These are phyloP conservation scores for Uromys caudimaculatus DNA, from an alignment of 2,797 vertebrate genomes.

Conservation along the genomic window DNA sequence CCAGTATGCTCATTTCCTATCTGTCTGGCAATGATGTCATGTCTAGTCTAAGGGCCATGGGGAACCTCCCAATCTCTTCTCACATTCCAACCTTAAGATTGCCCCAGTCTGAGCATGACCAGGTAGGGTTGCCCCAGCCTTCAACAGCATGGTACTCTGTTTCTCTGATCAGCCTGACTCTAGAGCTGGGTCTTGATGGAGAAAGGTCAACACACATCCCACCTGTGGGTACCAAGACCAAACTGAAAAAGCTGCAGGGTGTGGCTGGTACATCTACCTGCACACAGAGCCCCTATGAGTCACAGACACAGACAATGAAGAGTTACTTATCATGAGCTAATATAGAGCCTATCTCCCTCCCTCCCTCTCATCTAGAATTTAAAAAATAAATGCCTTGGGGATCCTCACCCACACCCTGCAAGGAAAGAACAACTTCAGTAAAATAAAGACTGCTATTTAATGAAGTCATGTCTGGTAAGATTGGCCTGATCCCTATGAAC, in stretches of 20 bases:
- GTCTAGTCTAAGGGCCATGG: background rate
- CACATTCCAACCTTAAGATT: background rate
- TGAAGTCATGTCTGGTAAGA: background rate
- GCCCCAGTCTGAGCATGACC: background rate
- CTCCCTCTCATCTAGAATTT: background rate
- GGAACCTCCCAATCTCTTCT: background rate
- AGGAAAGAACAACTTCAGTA: background rate
- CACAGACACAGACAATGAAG: background rate
- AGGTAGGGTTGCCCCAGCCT: too few species aligned
- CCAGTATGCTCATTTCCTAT: background rate
- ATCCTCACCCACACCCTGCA: rapidly evolving
- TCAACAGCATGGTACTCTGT: background rate
- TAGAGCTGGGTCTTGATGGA: background rate
- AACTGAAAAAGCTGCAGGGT: background rate
- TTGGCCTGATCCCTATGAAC: background rate
- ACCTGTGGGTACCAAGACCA: too few species aligned
- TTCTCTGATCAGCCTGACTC: background rate
- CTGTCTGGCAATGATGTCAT: rapidly evolving
- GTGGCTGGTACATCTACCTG: background rate
- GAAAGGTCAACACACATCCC: rapidly evolving
- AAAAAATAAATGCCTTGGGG: background rate
- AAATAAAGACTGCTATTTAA: background rate
- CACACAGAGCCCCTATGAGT: background rate
- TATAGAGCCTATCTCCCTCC: background rate
- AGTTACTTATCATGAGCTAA: background rate